Evolutionary conservation across 2,797 vertebrate genomes (phyloP).

Genomic region (Propithecus perrieri): DNA sequence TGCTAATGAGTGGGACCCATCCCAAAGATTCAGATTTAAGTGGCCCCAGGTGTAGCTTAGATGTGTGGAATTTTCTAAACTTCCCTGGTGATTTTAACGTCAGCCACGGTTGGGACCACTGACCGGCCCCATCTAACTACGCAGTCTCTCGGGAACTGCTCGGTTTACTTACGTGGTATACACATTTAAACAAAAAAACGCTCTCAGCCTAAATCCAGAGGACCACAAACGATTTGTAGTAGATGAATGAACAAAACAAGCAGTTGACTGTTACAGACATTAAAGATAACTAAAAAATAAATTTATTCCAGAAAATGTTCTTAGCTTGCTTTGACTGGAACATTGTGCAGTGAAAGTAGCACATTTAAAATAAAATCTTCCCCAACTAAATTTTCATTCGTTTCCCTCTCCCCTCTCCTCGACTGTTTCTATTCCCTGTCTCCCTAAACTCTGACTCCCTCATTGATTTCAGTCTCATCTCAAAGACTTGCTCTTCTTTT

Average conservation of each 20-base stretch:
- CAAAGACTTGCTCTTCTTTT: background rate
- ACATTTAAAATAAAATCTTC: background rate
- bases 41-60: background rate
- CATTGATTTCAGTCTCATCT: background rate
- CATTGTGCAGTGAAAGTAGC: background rate
- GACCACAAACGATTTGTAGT: background rate
- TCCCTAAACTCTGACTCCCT: background rate
- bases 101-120: background rate
- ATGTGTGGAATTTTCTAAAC: background rate
- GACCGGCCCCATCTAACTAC: background rate
- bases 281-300: background rate
- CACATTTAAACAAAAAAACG: too few species aligned
- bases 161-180: background rate
- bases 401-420: background rate
- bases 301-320: background rate
- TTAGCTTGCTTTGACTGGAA: background rate
- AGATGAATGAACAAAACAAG: background rate
- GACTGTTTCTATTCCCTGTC: background rate
- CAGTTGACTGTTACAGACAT: background rate
- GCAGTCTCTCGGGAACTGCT: background rate
- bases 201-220: background rate
- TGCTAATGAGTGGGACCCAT: background rate
- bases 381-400: background rate
- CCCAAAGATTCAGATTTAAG: background rate
- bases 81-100: background rate